A percentile compares a stretch with the other conserved stretches of the same genome.
Conservation (phyloP, 2,888 invertebrate species). For the Cerastoderma edule region DNA sequence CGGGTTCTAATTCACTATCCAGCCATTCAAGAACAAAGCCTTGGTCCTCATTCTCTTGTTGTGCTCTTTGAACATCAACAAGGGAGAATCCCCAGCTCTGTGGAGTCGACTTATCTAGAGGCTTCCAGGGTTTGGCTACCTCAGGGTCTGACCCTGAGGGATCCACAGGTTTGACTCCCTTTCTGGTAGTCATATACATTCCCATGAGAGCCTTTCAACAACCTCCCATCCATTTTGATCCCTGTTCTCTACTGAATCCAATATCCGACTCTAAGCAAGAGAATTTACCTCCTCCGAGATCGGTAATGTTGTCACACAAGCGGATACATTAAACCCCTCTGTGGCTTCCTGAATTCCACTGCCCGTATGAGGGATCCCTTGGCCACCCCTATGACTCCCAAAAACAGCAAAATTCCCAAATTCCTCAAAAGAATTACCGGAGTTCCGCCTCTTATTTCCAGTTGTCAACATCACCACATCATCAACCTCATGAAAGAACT, state of each 20-base stretch:
- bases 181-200: no score
- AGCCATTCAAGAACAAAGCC: constrained; percentile 3
- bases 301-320: background rate
- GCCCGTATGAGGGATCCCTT: no score
- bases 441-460: no score
- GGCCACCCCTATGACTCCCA: background rate
- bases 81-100: background rate
- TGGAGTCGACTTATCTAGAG: background rate
- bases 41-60: constrained; percentile 8
- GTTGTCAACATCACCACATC: constrained; percentile 11
- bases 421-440: no score
- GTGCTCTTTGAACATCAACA: constrained; percentile 4
- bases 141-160: background rate
- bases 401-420: no score
- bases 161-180: no score
- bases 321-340: background rate
- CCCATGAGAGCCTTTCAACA: no score
- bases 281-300: background rate
- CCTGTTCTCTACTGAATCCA: background rate
- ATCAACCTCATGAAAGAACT: constrained; percentile 23
- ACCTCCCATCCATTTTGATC: no score
- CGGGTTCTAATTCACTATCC: background rate
- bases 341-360: no score
- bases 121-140: background rate
- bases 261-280: background rate